Base-by-base conservation (phyloP, 2,888 invertebrate genomes). In the Drosophila lutescens region DNA sequence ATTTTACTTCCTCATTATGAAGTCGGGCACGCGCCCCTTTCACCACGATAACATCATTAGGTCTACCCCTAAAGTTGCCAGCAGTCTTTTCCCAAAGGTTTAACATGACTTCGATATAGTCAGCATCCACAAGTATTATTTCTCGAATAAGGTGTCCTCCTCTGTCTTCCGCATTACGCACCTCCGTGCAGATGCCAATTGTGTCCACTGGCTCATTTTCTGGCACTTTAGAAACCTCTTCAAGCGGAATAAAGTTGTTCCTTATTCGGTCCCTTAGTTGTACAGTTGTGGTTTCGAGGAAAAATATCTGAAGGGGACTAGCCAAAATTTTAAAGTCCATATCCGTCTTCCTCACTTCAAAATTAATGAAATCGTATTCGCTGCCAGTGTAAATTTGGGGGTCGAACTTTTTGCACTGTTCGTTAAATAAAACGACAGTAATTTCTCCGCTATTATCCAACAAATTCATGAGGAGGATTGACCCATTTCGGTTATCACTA, bases 381-480 rank as follows among this genome's bases (percentile, higher is more conserved):
- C n/a, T 12, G n/a, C 40, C 50, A 13, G 2, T 8, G 13, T 32
- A 13, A 41, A 58, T 20, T 17, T 15, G 20, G 4, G 9, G 4
- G 20, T 32, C 41, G 17, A 32, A n/a, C 3, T 3, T 3, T 4
- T 8, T 0, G 40, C 40, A 50, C 30, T 15, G 17, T 0, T 41
- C 5, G 4, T 41, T 4, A 30, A 50, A 41, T 13, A 40, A n/a
- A 10, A 40, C 30, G 13, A 26, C 58, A 7, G 50, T 15, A n/a
- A 58, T 50, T 58, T 58, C 40, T 7, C 40, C 40, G 12, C 50
- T 41, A n/a, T 40, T 40, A 32, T 58, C 58, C n/a, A n/a, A n/a
- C 17, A 58, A 20, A n/a, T 32, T 20, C 7, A 58, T 38, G 1
- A 50, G 30, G 13, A 50, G 40, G 10, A 40, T 8, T 5, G 1